A percentile compares a stretch with the other conserved stretches of the same genome.
Conservation (phyloP, 2,797 vertebrate genomes). For the Euthynnus affinis region DNA sequence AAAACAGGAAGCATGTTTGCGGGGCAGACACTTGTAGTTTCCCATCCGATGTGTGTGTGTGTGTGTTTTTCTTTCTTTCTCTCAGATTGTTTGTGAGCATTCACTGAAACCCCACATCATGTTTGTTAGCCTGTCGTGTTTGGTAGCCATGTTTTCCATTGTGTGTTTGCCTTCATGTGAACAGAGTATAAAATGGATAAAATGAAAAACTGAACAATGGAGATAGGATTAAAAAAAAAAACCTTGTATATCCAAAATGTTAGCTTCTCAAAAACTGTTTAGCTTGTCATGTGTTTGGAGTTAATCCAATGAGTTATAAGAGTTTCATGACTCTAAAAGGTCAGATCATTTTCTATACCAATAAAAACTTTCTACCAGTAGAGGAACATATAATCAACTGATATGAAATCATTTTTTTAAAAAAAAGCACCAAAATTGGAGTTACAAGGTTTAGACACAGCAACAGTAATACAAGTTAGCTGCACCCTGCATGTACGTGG, state of each 20-base stretch:
- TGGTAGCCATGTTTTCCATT: conserved; percentile 24
- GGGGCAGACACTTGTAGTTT: conserved; percentile 48
- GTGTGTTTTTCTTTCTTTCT: no score
- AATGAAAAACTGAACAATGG: conserved; percentile 15
- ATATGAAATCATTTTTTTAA: conserved; percentile 48
- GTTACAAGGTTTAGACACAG: conserved; percentile 45
- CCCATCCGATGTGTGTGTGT: conserved; percentile 45
- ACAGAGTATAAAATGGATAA: conserved; percentile 9
- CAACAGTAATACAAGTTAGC: conserved; percentile 39
- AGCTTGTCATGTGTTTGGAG: conserved; percentile 38
- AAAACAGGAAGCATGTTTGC: conserved; percentile 61
- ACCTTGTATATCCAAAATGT: conserved; percentile 35
- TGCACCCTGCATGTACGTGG: conserved; percentile 24
- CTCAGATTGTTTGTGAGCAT: conserved; percentile 28
- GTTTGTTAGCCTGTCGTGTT: conserved; percentile 39
- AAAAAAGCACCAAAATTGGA: conserved; percentile 29
- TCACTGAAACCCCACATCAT: conserved; percentile 4
- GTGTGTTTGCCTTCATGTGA: conserved; percentile 18
- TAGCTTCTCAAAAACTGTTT: conserved; percentile 35
- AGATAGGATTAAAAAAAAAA: conserved; percentile 44
- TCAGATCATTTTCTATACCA: conserved; percentile 17
- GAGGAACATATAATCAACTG: conserved; percentile 41
- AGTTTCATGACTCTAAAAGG: conserved; percentile 15
- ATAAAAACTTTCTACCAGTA: conserved; percentile 24
- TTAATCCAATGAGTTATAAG: conserved; percentile 21